Evolutionary conservation across 2,888 invertebrate species (phyloP), one percentile per base, ranked within the genome.

Genomic region (Chaetogeoica ovagalla): DNA sequence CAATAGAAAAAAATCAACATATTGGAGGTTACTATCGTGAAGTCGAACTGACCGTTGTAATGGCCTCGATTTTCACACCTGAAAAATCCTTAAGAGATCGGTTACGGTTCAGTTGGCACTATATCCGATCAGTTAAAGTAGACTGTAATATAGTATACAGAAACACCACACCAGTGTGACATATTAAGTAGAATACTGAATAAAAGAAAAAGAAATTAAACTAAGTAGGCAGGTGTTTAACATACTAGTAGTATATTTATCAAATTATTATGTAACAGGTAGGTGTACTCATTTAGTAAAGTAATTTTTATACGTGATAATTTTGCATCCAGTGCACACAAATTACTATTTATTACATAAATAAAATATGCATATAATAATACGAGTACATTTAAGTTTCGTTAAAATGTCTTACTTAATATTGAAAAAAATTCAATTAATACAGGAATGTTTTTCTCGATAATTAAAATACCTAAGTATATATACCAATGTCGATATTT

Each of bases 31-130:
- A 77, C 8, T 37, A 77, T 69, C 69, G 37, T 77, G 60, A 77
- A 77, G 60, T 77, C 23, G 19, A 21, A 69, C 30, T 77, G 69
- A 77, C 77, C 77, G 52, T 77, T 77, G 77, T 52, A 77, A 21
- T 77, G 77, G 69, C 77, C 77, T 77, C 69, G 77, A 70, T 77
- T 77, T 77, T 69, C 37, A 77, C 8, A 39, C 69, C 15, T 77
- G 77, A 76, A 76, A 76, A 76, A 68, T 30, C 48, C 59, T 76
- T 48, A 76, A n/a, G 68, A 68, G 68, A 77, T 70, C 37, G 19
- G 77, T 69, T 60, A 77, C 37, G 19, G 77, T 77, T 77, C 77
- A 77, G 52, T 70, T 69, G 69, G 52, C 62, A 62, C 69, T 77
- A 77, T 77, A 77, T 69, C 37, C 43, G 13, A 77, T 77, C 77